Evolutionary conservation across 35 echinoderm and acorn worm genomes (phyloP).

Genomic region (Heliocidaris erythrogramma): DNA sequence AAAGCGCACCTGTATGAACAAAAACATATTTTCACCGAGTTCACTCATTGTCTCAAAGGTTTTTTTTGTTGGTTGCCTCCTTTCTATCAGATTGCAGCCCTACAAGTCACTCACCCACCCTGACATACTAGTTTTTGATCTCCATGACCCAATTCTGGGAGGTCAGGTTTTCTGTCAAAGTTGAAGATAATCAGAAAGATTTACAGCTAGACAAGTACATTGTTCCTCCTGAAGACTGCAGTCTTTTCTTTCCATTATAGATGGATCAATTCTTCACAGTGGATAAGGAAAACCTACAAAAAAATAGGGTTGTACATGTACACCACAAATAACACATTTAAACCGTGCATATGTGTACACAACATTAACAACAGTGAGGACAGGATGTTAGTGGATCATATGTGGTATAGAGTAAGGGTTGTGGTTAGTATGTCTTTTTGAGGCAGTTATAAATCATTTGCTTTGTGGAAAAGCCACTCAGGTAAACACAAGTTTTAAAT

Average conservation of each 20-base stretch:
- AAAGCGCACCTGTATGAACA: not conserved
- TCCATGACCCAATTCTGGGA: not conserved
- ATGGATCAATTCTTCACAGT: not conserved
- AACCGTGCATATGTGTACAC: not conserved
- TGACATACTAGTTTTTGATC: not conserved
- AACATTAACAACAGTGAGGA: not conserved
- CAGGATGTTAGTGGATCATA: not conserved
- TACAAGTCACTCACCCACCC: not conserved
- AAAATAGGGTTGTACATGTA: not conserved
- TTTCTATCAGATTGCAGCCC: not conserved
- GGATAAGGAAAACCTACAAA: not conserved
- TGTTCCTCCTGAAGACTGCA: not conserved
- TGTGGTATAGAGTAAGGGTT: not conserved
- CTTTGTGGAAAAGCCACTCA: not conserved
- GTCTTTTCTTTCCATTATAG: not conserved
- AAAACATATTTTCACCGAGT: not conserved
- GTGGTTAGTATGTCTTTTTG: not conserved
- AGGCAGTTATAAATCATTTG: not conserved
- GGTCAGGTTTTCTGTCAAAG: constrained; percentile 1
- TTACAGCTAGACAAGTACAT: not conserved
- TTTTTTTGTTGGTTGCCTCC: not conserved
- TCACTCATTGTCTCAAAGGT: not conserved
- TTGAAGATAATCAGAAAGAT: not conserved
- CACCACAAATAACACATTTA: not conserved
- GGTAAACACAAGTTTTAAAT: constrained; percentile 12